phyloP scores from a whole-genome alignment of 2,113 vertebrate genomes.

The Irena cyanogastra region DNA sequence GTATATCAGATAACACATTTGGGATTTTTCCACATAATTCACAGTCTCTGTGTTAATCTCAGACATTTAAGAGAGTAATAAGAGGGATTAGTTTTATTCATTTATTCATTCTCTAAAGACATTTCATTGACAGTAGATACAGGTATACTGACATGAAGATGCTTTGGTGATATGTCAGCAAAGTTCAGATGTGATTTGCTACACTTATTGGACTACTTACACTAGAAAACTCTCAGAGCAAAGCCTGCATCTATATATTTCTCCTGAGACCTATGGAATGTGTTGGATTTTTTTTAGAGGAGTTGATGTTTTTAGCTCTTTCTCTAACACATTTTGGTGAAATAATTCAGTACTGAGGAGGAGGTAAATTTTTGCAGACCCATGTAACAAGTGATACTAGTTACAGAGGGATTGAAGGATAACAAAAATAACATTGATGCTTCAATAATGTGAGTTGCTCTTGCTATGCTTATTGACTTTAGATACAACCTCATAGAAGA shows the following conservation, averaged over 20 bases:
- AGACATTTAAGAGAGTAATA: background rate
- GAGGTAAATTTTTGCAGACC: background rate
- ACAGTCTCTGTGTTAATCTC: background rate
- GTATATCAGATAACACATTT: background rate
- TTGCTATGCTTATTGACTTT: background rate
- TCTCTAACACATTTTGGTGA: background rate
- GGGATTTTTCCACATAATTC: background rate
- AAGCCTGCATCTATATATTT: background rate
- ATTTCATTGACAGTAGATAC: background rate
- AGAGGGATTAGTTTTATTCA: background rate
- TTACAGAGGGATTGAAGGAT: background rate
- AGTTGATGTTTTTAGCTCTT: background rate
- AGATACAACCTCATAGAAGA: background rate
- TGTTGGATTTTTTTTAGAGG: background rate
- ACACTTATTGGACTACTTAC: fast-evolving
- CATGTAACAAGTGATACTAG: background rate
- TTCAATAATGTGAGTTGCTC: background rate
- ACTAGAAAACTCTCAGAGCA: background rate
- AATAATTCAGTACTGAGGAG: background rate
- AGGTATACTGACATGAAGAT: background rate
- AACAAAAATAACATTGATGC: background rate
- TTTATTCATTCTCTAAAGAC: background rate
- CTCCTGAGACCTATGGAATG: background rate
- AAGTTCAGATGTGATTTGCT: background rate
- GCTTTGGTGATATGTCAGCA: background rate